Evolutionary conservation across 37 sponge, comb jelly and placozoan genomes (phyloP), one percentile per base, ranked within the genome.

Genomic region (Geodia barretti): DNA sequence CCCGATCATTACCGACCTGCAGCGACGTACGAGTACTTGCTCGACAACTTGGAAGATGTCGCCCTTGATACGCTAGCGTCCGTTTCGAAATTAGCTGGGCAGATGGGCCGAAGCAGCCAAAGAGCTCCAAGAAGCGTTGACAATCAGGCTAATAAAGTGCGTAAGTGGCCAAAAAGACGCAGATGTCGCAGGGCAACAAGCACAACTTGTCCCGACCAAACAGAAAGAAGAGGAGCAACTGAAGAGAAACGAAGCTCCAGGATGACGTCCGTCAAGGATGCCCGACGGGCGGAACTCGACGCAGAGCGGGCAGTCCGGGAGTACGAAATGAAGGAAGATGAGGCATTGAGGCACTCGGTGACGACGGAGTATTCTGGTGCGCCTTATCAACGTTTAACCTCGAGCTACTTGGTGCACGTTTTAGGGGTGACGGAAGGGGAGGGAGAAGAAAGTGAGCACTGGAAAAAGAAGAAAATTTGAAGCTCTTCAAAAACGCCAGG

Each of bases 41-140:
- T 90, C 5, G 81, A 80, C 41, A 43, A 43, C 35, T 36, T 90
- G 8, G 90, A 90, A 39, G 85, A 90, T 1, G 40, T 90, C 76
- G 90, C 90, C 7, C 24, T 79, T 23, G 85, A 90, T 0, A 84
- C 76, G 17, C 54, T 90, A 21, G 39, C 81, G 28, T 9, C 74
- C 24, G 72, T 84, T 23, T 62, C 76, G 3, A 65, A 90, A 21
- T 8, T 83, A 41, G 90, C 90, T 0, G 67, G 58, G n/a, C 71
- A 79, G 11, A 90, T 90, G 90, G n/a, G 73, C 73, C n/a, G 28
- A 25, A 19, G 86, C 86, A 0, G 86, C 86, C 8, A 26, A 54
- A 30, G 38, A 68, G 32, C 38, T 84, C 4, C 60, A 33, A 39
- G 3, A 1, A 3, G 37, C 63, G 7, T 31, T 85, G 76, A 58